Evolutionary conservation across 2,888 invertebrate species (phyloP), one percentile per base, ranked within the genome.

Genomic region (Drosophila lutescens): DNA sequence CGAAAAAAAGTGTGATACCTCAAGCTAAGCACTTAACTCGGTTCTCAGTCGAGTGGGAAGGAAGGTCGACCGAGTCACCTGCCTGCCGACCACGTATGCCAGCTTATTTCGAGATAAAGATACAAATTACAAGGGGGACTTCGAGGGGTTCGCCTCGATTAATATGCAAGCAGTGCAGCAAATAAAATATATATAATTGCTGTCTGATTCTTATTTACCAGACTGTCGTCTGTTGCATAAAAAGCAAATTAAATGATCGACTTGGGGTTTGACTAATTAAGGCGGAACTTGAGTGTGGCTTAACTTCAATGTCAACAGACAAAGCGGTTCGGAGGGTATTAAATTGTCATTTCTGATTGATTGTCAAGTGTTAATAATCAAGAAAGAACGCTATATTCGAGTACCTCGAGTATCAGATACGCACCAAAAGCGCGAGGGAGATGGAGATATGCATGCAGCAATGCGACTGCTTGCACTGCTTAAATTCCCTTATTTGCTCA

Each of bases 91-190:
- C 69, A 69, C 60, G 69, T 66, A 67, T 71, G 69, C 49, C 69
- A 69, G 59, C 72, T 71, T 71, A 67, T 54, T 66, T 53, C 46
- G 26, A 68, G 58, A 68, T 68, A 68, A 41, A 68, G 71, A 68
- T 51, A 73, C 73, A 73, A 73, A 53, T 56, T 71, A 71, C 61
- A 70, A 23, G 50, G 23, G 26, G 46, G 47, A 15, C 13, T 49
- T 13, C 12, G 46, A 43, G 72, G 53, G 55, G 43, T 23, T 63
- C 10, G 54, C 40, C 67, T 53, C 67, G 67, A 74, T 73, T 67
- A 85, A 88, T 81, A 83, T 83, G 79, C 86, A 73, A 73, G 74
- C 63, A 57, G 77, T 63, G 67, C 66, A 59, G 74, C 66, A 53
- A 73, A 79, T 82, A 76, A 82, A 74, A 78, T 85, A 78, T 74